Evolutionary conservation across 2,797 vertebrate genomes (phyloP).

Genomic region (Xenentodon cancila): DNA sequence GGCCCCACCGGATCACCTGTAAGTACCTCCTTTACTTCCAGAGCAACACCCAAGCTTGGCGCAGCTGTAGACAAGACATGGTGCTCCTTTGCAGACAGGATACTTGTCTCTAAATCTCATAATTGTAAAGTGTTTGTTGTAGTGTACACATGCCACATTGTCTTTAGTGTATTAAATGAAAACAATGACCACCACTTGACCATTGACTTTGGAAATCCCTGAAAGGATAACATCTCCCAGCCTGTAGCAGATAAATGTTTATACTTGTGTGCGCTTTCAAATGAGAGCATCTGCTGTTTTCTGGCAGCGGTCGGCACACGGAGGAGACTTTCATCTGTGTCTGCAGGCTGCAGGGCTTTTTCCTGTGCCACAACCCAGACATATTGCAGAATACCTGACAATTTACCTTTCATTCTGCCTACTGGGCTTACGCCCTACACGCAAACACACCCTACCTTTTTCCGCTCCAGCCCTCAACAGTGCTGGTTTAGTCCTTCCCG

Average conservation of each 20-base stretch:
- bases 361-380: slow-evolving; percentile 42
- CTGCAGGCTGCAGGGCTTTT: slow-evolving; percentile 64
- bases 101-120: slow-evolving; percentile 32
- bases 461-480: slow-evolving; percentile 10
- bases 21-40: slow-evolving; percentile 74
- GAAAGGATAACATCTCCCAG: not conserved
- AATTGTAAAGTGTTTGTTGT: slow-evolving; percentile 32
- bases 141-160: slow-evolving; percentile 1
- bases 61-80: slow-evolving; percentile 37
- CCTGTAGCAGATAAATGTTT: slow-evolving; percentile 29
- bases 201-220: slow-evolving; percentile 1
- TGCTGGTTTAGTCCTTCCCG: slow-evolving; percentile 13
- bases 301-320: slow-evolving; percentile 27
- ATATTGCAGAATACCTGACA: slow-evolving; percentile 60
- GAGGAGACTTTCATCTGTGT: slow-evolving; percentile 46
- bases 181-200: slow-evolving; percentile 9
- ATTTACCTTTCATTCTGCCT: slow-evolving; percentile 47
- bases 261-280: slow-evolving; percentile 16
- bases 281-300: slow-evolving; percentile 13
- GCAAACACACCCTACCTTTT: slow-evolving; percentile 4
- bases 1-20: slow-evolving; percentile 91
- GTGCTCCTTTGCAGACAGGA: slow-evolving; percentile 26
- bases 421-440: slow-evolving; percentile 15
- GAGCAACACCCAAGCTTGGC: slow-evolving; percentile 17
- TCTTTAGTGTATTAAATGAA: slow-evolving; percentile 19